phyloP scores from a whole-genome alignment of 2,113 vertebrate genomes.

The Ceratotherium simum region DNA sequence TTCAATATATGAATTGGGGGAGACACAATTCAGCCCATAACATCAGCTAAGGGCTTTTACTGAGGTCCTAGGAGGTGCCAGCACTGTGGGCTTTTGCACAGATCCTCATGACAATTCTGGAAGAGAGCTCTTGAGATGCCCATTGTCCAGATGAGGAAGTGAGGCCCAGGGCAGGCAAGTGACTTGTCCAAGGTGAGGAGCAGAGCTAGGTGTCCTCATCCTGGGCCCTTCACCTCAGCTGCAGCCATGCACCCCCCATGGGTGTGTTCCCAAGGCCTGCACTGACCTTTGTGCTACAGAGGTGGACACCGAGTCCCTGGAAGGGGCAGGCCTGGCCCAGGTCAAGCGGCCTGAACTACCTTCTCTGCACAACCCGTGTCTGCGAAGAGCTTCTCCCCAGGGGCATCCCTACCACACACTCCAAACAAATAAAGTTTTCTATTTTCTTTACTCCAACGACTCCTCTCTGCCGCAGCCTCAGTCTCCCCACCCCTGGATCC shows the following conservation, averaged over 20 bases:
- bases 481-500: background rate
- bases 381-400: background rate
- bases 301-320: background rate
- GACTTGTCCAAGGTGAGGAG: background rate
- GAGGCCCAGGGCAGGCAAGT: background rate
- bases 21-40: background rate
- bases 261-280: background rate
- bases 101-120: background rate
- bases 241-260: background rate
- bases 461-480: background rate
- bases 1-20: background rate
- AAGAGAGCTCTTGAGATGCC: background rate
- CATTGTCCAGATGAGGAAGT: background rate
- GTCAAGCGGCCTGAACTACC: background rate
- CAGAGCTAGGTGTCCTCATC: background rate
- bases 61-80: background rate
- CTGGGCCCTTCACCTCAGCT: background rate
- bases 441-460: constrained; percentile 41
- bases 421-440: constrained; percentile 80
- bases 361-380: background rate
- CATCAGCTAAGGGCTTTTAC: background rate
- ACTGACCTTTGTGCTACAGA: background rate
- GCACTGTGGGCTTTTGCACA: background rate
- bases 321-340: background rate
- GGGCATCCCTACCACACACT: background rate